Base-by-base conservation (phyloP, 2,888 invertebrate genomes). In the Parascotia fuliginaria region DNA sequence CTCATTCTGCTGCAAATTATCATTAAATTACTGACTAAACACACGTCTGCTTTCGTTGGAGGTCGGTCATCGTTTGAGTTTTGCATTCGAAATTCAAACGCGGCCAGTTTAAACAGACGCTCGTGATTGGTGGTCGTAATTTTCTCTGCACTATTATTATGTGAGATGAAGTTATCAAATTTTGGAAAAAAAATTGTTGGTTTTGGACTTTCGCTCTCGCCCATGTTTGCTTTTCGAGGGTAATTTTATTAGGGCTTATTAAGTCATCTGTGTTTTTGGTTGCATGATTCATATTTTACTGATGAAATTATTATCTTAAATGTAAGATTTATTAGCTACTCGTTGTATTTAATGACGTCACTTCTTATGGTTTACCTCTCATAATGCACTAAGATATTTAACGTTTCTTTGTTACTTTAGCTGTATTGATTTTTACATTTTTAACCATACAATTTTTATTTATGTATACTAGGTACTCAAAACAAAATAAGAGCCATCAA, bases 141-240 rank as follows among this genome's bases (percentile, higher is more conserved):
- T 81, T 76, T 59, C 68, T 64, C 62, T 59, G 65, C 75, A 70
- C 81, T 83, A 78, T 89, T 69, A 89, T 90, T 91, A 90, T 54
- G 57, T 52, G 73, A 79, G 85, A 90, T 89, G 85, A 85, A 90
- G 90, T 84, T 85, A 89, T 90, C 84, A 86, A 83, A 81, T 76
- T 81, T 72, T 75, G 77, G 76, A 81, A 80, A 73, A 72, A 74
- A 70, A 87, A 89, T 88, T 87, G 86, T 79, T 67, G 55, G 60
- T 71, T 69, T 70, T 60, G 53, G 50, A 75, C 77, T 83, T 78
- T 85, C 81, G 76, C 79, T 83, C 78, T 82, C 77, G 64, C 33
- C 61, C 49, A 60, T 89, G 82, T 89, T 89, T 87, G 79, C 82
- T 80, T 85, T 85, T 75, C 75, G 74, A 73, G 70, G 12, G 31